Conservation (phyloP, 2,888 invertebrate species). For the Cephonodes hylas region DNA sequence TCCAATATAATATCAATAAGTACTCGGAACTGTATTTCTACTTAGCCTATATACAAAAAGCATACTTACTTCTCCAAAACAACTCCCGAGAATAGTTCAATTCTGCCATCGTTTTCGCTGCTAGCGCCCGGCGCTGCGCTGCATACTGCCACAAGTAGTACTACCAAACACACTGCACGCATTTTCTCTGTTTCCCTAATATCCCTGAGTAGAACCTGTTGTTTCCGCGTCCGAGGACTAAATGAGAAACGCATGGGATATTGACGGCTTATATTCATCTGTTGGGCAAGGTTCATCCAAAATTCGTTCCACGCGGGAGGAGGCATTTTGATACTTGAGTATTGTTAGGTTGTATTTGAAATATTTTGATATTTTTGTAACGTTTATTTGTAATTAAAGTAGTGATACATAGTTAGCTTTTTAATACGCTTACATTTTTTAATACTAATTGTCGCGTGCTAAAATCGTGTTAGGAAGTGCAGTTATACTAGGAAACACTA, state of each 20-base stretch:
- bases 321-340: conserved; percentile 52
- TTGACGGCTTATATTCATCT: conserved; percentile 46
- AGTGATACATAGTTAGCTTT: too few species aligned
- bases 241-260: conserved; percentile 58
- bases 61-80: conserved; percentile 70
- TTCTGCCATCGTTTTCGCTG: conserved; percentile 52
- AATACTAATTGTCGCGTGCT: too few species aligned
- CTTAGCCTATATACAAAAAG: too few species aligned
- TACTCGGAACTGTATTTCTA: too few species aligned
- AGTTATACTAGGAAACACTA: too few species aligned
- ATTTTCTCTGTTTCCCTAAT: conserved; percentile 21
- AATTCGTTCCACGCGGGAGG: conserved; percentile 22
- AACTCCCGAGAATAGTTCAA: conserved; percentile 71
- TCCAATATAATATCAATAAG: too few species aligned
- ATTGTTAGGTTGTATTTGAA: conserved; percentile 9
- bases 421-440: too few species aligned
- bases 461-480: too few species aligned
- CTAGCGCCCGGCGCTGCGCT: conserved; percentile 58
- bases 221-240: conserved; percentile 46
- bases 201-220: not conserved
- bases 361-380: not conserved
- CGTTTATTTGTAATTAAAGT: too few species aligned
- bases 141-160: conserved; percentile 56
- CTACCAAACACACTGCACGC: conserved; percentile 56
- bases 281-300: conserved; percentile 29